Base-by-base conservation (phyloP, 2,113 vertebrate species). In the Azemiops feae region DNA sequence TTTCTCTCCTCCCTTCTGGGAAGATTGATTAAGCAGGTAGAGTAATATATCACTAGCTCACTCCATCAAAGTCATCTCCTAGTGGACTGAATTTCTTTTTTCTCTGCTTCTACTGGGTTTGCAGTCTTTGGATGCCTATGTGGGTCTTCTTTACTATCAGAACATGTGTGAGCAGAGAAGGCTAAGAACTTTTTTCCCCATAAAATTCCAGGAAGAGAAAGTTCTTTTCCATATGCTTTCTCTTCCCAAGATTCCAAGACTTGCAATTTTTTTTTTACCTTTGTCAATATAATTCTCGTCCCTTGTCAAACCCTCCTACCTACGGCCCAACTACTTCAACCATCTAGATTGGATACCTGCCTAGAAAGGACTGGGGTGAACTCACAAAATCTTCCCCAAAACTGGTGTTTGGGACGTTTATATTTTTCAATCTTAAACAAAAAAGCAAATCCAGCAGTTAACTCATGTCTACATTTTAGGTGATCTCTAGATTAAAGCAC, bases 1-100 rank as follows among this genome's bases (percentile, higher is more conserved):
- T 95, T 95, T n/a, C 92, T 85, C 60, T 94, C 94, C 47, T 91
- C 95, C 90, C 2, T 34, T 87, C 10, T 50, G n/a, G 30, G 30
- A 30, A 20, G 16, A 47, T 4, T 88, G 55, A 52, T 34, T 39
- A 92, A 74, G 25, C 50, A 92, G 39, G 34, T 25, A 50, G 34
- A 54, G 9, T 20, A 1, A 53, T 45, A 10, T 45, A 25, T 52
- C 30, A 16, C 50, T 69, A 39, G 30, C 18, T 57, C 10, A 39
- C 5, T 50, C 57, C 43, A 34, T 89, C 34, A n/a, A 74, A 53
- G 52, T 54, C n/a, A 55, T 16, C n/a, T 27, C 18, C 12, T 45
- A 7, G 4, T 88, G 50, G 14, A 50, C 11, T 69, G 22, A 27
- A 39, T 9, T 53, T 5, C 14, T 25, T 34, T 50, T 54, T 52